A percentile compares a stretch with the other conserved stretches of the same genome.
Evolutionary conservation across 2,888 invertebrate species (phyloP).

Genomic region (Lasioglossum figueresi): DNA sequence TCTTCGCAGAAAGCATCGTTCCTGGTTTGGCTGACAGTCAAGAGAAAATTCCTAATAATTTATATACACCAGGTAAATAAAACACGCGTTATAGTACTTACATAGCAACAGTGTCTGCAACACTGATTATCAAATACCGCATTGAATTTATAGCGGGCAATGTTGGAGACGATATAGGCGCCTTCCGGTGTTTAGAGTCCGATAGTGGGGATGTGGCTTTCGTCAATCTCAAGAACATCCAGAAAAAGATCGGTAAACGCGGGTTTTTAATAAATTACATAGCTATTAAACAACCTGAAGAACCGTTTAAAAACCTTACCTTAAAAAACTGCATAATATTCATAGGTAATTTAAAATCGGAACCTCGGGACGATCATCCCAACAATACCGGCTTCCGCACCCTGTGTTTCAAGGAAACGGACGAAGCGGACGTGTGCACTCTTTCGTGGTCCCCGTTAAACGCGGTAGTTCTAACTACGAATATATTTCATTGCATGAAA

Average conservation of each 20-base stretch:
- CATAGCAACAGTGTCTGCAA: not conserved
- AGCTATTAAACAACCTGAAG: not conserved
- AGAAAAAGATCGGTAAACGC: conserved; percentile 86
- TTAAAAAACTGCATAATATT: not conserved
- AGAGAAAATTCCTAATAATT: conserved; percentile 64
- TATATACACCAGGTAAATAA: conserved; percentile 69
- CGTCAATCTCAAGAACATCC: conserved; percentile 87
- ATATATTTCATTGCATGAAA: not conserved
- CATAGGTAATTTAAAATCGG: conserved; percentile 18
- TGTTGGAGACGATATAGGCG: conserved; percentile 47
- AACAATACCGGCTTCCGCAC: conserved; percentile 65
- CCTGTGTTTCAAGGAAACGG: conserved; percentile 76
- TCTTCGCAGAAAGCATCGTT: conserved; percentile 90
- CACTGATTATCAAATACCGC: conserved; percentile 24
- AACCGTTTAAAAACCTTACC: no score
- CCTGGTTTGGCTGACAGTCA: conserved; percentile 53
- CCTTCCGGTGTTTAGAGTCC: conserved; percentile 86
- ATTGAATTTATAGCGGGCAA: conserved; percentile 38
- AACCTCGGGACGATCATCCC: not conserved
- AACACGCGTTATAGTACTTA: conserved; percentile 49
- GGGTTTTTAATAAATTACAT: conserved; percentile 15
- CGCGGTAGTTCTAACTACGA: conserved; percentile 43
- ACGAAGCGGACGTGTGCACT: conserved; percentile 68
- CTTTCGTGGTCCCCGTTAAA: conserved; percentile 78
- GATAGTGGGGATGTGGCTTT: conserved; percentile 92